phyloP scores from a whole-genome alignment of 2,888 invertebrate genomes.

The Patella ulyssiponensis region DNA sequence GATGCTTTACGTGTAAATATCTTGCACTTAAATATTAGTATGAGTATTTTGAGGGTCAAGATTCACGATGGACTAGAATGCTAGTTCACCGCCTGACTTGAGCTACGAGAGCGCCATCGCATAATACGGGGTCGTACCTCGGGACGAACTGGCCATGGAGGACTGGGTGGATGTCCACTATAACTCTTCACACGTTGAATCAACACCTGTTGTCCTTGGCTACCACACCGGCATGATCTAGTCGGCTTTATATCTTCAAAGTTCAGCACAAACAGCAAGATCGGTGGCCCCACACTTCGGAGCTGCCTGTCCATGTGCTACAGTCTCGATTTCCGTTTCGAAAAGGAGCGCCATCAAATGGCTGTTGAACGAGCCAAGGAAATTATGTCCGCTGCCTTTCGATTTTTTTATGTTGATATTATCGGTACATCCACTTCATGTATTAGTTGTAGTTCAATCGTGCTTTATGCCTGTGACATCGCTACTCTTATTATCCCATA shows the following conservation, averaged over 20 bases:
- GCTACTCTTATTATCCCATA: too few relatives aligned
- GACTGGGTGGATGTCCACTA: slow-evolving; percentile 11
- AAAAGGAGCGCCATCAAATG: too few relatives aligned
- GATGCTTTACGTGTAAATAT: too few relatives aligned
- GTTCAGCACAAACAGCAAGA: slow-evolving; percentile 8
- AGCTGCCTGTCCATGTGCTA: slow-evolving; percentile 9
- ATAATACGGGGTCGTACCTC: neutral
- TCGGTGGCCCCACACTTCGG: slow-evolving; percentile 3
- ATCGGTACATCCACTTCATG: too few relatives aligned
- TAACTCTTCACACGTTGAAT: neutral
- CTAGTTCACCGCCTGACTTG: neutral
- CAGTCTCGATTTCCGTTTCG: slow-evolving; percentile 8
- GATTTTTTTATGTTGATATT: too few relatives aligned
- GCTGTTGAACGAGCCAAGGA: too few relatives aligned
- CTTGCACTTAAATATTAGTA: too few relatives aligned
- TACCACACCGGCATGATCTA: neutral
- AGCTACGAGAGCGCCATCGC: slow-evolving; percentile 9
- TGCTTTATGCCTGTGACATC: too few relatives aligned
- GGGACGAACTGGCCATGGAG: slow-evolving; percentile 12
- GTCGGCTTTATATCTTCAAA: neutral
- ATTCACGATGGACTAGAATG: neutral
- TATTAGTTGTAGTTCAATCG: too few relatives aligned
- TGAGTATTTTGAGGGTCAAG: too few relatives aligned
- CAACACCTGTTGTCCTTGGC: neutral
- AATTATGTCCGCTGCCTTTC: too few relatives aligned